These are phyloP conservation scores for Onchidella celtica DNA, from an alignment of 2,888 invertebrate species.

Conservation along the genomic window DNA sequence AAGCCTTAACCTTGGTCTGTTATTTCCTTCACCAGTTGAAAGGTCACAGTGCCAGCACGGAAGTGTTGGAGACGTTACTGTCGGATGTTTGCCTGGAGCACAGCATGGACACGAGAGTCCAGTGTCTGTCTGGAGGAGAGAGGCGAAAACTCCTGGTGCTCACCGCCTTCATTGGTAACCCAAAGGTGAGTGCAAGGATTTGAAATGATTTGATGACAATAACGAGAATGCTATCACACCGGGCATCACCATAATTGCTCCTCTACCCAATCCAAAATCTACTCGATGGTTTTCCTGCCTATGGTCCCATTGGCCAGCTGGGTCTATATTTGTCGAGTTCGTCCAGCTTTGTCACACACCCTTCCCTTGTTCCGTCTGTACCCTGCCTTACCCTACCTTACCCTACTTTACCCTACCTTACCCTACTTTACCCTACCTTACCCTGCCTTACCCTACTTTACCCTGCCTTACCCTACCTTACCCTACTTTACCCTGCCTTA, in stretches of 20 bases:
- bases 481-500: background rate
- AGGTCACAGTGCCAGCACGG: background rate
- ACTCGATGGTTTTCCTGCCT: background rate
- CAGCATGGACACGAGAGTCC: background rate
- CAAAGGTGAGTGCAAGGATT: background rate
- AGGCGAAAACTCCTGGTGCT: background rate
- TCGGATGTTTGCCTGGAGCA: background rate
- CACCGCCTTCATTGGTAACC: background rate
- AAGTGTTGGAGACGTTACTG: background rate
- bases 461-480: background rate
- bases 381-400: background rate
- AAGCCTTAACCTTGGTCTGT: too few species aligned
- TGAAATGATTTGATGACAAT: too few species aligned
- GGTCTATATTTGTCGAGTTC: too few species aligned
- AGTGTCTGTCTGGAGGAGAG: background rate
- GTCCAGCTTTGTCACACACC: too few species aligned
- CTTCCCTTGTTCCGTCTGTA: too few species aligned
- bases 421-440: background rate
- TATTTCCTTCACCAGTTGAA: background rate
- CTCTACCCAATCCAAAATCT: background rate
- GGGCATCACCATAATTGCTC: too few species aligned
- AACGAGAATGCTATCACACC: too few species aligned
- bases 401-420: background rate
- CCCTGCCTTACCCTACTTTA: background rate
- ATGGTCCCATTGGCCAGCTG: background rate